Base-by-base conservation (phyloP, 2,888 invertebrate genomes). In the Oxycera nigricornis region DNA sequence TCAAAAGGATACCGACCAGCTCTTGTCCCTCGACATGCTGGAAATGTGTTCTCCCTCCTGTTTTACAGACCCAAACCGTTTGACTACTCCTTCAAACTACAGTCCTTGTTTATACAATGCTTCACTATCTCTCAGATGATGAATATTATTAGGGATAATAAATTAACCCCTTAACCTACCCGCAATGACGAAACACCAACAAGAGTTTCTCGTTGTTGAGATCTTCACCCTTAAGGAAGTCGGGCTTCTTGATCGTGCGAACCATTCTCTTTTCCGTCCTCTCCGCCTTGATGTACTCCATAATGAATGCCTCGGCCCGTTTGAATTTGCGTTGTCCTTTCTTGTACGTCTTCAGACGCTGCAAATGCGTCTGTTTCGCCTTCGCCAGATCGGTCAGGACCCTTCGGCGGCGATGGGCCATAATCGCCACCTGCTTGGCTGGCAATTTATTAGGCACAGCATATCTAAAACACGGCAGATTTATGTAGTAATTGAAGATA, bases 371-470 rank as follows among this genome's bases (percentile, higher is more conserved):
- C 73, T 85, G 84, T 31, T 82, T 81, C 9, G 83, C 72, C 0
- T 81, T 80, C 0, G 83, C 77, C 76, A 84, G 80, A 61, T 84
- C 82, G 74, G 84, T 83, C 0, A 81, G 79, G 62, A 85, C 83
- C 26, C 86, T 81, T 9, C 83, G 80, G 74, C 83, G 85, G 41
- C 86, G 84, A 74, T 85, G 86, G n/a, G 82, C 81, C 14, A 86
- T 81, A 41, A 86, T 82, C 3, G 84, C 83, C 0, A 86, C 82
- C 67, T 84, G 84, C 79, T 85, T 85, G 14, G 84, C 84, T 22
- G 86, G 86, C 55, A 86, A 76, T 79, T 86, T 86, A 75, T 86
- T 86, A 17, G 85, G 81, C 2, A 86, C 83, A 0, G 85, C 85
- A 78, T 84, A 86, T 80, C 85, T 85, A 24, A 17, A 65, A 31